A percentile compares a stretch with the other conserved stretches of the same genome.
These are phyloP conservation scores for Platyura marginata DNA, from an alignment of 1,140 invertebrate species.

Conservation along the genomic window DNA sequence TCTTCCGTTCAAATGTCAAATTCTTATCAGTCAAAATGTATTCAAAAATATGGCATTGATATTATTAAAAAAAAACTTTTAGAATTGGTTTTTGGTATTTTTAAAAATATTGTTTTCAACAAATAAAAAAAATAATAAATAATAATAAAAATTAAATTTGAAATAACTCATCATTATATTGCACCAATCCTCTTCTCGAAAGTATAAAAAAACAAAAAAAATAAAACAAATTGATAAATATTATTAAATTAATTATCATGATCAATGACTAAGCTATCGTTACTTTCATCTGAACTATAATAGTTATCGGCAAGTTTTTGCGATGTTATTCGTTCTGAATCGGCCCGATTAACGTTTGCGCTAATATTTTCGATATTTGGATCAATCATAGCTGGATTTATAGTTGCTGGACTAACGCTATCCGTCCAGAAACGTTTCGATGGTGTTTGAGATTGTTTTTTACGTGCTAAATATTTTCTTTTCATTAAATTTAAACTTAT, in stretches of 20 bases:
- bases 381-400: slow-evolving; percentile 3
- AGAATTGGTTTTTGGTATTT: no score
- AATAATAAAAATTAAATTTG: no score
- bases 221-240: slow-evolving; percentile 11
- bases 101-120: no score
- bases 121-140: no score
- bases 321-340: slow-evolving; percentile 1
- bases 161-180: no score
- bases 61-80: no score
- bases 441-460: slow-evolving; percentile 2
- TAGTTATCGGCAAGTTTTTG: slow-evolving; percentile 1
- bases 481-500: not conserved
- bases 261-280: slow-evolving; percentile 3
- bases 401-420: not conserved
- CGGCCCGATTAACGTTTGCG: slow-evolving; percentile 4
- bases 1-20: no score
- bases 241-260: not conserved
- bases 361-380: slow-evolving; percentile 6
- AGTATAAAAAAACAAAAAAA: no score
- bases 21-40: no score
- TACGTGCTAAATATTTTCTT: slow-evolving; percentile 1
- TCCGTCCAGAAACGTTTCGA: slow-evolving; percentile 4
- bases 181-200: no score
- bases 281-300: slow-evolving; percentile 6
- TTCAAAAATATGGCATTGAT: no score